A percentile compares a stretch with the other conserved stretches of the same genome.
phyloP scores from a whole-genome alignment of 2,888 invertebrate species.

The Aproaerema taeniolella region DNA sequence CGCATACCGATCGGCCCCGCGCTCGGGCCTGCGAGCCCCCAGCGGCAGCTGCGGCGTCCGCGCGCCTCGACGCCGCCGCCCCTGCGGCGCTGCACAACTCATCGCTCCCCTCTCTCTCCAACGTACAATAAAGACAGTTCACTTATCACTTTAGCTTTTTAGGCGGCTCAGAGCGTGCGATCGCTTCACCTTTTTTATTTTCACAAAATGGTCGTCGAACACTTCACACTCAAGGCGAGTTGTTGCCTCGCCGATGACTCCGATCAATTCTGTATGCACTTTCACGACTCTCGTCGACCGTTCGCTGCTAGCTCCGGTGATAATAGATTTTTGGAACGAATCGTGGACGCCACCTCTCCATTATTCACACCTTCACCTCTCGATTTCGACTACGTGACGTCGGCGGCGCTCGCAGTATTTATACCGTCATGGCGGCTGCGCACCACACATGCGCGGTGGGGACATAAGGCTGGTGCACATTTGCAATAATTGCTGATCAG shows the following conservation, averaged over 20 bases:
- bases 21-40: slow-evolving; percentile 11
- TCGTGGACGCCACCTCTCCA: slow-evolving; percentile 71
- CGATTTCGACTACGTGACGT: slow-evolving; percentile 73
- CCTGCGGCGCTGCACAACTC: slow-evolving; percentile 45
- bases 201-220: slow-evolving; percentile 62
- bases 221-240: slow-evolving; percentile 37
- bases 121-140: slow-evolving; percentile 32
- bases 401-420: slow-evolving; percentile 53
- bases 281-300: slow-evolving; percentile 67
- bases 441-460: slow-evolving; percentile 55
- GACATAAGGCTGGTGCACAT: slow-evolving; percentile 47
- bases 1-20: slow-evolving; percentile 22
- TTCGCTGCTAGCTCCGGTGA: slow-evolving; percentile 72
- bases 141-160: slow-evolving; percentile 48
- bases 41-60: slow-evolving; percentile 33
- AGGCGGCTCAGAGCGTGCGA: slow-evolving; percentile 44
- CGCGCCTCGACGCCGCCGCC: slow-evolving; percentile 41
- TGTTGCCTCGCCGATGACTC: slow-evolving; percentile 72
- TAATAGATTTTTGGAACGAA: slow-evolving; percentile 64
- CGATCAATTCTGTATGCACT: slow-evolving; percentile 65
- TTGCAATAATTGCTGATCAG: slow-evolving; percentile 15
- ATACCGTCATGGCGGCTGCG: slow-evolving; percentile 64
- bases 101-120: slow-evolving; percentile 27
- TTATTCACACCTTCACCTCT: slow-evolving; percentile 71
- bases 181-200: too few species aligned